These are phyloP conservation scores for Ormia ochracea DNA, from an alignment of 2,888 invertebrate genomes.

Conservation along the genomic window DNA sequence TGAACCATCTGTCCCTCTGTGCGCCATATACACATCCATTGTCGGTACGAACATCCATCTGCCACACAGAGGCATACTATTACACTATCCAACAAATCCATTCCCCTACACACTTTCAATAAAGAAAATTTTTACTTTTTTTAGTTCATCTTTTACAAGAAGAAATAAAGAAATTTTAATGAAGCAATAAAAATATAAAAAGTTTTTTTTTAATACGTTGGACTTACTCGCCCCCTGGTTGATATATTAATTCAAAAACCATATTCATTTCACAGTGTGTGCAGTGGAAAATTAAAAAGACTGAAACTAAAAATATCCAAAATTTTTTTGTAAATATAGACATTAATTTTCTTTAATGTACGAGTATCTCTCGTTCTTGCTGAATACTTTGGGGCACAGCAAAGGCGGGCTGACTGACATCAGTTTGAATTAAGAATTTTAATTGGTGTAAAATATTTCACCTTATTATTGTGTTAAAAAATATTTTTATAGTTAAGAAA, in stretches of 20 bases:
- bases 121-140: too few species aligned
- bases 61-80: too few species aligned
- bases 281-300: background rate
- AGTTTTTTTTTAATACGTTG: too few species aligned
- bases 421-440: slow-evolving; percentile 21
- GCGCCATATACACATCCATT: too few species aligned
- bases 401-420: slow-evolving; percentile 41
- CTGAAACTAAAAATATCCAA: background rate
- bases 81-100: too few species aligned
- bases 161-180: too few species aligned
- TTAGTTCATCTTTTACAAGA: too few species aligned
- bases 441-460: slow-evolving; percentile 23
- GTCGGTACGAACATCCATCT: too few species aligned
- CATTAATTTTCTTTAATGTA: background rate
- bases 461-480: background rate
- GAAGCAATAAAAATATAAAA: too few species aligned
- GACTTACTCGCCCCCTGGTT: too few species aligned
- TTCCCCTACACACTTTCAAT: too few species aligned
- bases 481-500: background rate
- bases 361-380: background rate
- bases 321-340: slow-evolving; percentile 1
- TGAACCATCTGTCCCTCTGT: too few species aligned
- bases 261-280: background rate
- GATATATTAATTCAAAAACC: slow-evolving; percentile 3
- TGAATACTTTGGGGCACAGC: background rate